phyloP scores from a whole-genome alignment of 2,113 vertebrate genomes.

The Rhinogobius similis region DNA sequence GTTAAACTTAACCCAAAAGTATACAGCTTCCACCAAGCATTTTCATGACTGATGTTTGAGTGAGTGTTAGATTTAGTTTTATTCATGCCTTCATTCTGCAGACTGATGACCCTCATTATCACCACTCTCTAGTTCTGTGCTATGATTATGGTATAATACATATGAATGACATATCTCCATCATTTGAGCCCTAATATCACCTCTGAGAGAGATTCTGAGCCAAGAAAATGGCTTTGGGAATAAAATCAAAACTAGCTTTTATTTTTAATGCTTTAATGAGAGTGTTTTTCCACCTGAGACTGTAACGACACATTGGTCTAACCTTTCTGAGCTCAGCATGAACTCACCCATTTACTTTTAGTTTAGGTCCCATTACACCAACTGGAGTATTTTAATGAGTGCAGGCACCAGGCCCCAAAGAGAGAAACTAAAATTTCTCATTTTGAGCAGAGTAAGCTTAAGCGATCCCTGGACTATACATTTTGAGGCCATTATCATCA shows the following conservation, averaged over 20 bases:
- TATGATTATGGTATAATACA: slow-evolving; percentile 65
- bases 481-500: slow-evolving; percentile 54
- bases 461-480: slow-evolving; percentile 44
- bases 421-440: slow-evolving; percentile 44
- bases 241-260: slow-evolving; percentile 37
- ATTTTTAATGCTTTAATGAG: slow-evolving; percentile 44
- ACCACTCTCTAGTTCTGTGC: slow-evolving; percentile 59
- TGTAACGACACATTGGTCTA: slow-evolving; percentile 1
- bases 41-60: too few relatives aligned
- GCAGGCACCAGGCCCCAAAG: slow-evolving; percentile 28
- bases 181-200: slow-evolving; percentile 54
- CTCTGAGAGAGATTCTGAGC: slow-evolving; percentile 43
- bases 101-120: slow-evolving; percentile 68
- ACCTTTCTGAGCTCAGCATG: slow-evolving; percentile 22
- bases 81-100: slow-evolving; percentile 58
- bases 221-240: slow-evolving; percentile 45
- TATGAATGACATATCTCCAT: slow-evolving; percentile 44
- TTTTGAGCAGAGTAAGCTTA: slow-evolving; percentile 49
- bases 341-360: slow-evolving; percentile 28
- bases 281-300: slow-evolving; percentile 8
- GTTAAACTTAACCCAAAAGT: slow-evolving; percentile 11
- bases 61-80: slow-evolving; percentile 62
- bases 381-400: slow-evolving; percentile 55
- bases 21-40: too few relatives aligned
- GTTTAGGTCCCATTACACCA: slow-evolving; percentile 42